Percentiles rank a stretch among this genome's conserved stretches.
These are phyloP conservation scores for Gymnoscelis rufifasciata DNA, from an alignment of 2,888 invertebrate genomes.

Conservation along the genomic window DNA sequence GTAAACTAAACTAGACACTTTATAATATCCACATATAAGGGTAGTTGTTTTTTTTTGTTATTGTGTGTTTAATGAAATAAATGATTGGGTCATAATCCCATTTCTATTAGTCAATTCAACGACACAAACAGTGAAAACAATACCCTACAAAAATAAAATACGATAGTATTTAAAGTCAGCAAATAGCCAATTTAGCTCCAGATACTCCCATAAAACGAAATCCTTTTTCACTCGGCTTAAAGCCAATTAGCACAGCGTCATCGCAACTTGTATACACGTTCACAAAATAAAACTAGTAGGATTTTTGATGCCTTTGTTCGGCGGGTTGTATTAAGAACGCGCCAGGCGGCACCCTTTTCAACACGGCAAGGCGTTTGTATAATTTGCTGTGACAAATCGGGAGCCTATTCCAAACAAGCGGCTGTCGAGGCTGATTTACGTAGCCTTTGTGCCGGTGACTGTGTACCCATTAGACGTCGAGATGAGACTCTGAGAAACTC, in stretches of 20 bases:
- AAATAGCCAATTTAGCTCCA: no score
- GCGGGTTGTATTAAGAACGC: conserved; percentile 18
- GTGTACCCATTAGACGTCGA: conserved; percentile 1
- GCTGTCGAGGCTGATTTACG: conserved; percentile 46
- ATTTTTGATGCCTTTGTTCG: background rate
- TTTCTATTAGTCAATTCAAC: no score
- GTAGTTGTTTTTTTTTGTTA: no score
- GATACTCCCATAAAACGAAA: background rate
- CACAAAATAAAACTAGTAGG: background rate
- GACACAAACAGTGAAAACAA: no score
- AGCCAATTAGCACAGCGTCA: no score
- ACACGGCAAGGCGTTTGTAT: conserved; percentile 51
- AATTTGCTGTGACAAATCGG: conserved; percentile 65
- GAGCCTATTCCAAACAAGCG: conserved; percentile 57
- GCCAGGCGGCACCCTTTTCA: conserved; percentile 53
- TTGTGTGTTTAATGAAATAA: no score
- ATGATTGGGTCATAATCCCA: no score
- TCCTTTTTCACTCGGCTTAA: background rate
- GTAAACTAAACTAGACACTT: no score
- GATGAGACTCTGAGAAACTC: background rate
- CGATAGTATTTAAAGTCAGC: no score
- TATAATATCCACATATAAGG: no score
- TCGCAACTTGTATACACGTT: no score
- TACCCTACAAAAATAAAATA: no score
- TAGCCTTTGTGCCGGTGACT: conserved; percentile 29